A percentile compares a stretch with the other conserved stretches of the same genome.
phyloP scores from a whole-genome alignment of 1,140 invertebrate genomes.

The Caenorhabditis tropicalis region DNA sequence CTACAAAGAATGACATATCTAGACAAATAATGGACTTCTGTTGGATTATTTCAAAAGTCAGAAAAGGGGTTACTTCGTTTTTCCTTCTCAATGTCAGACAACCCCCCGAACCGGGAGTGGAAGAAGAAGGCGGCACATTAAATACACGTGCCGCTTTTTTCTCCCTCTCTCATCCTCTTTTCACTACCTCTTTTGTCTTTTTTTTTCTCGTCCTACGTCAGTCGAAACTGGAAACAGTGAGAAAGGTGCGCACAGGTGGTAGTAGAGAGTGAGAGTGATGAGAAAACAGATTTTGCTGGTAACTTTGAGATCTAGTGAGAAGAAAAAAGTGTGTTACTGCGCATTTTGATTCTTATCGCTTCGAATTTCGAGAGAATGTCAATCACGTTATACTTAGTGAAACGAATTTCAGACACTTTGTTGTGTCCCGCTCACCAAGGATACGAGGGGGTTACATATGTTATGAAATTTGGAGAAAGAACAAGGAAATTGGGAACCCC shows the following conservation, averaged over 20 bases:
- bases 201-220: background rate
- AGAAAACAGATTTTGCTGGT: background rate
- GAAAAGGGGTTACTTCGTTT: background rate
- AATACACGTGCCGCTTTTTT: constrained; percentile 18
- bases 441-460: too few relatives aligned
- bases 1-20: background rate
- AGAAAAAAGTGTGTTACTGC: background rate
- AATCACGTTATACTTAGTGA: background rate
- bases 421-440: too few relatives aligned
- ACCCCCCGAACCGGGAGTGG: background rate
- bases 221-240: constrained; percentile 19
- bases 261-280: background rate
- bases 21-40: background rate
- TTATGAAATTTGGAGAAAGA: too few relatives aligned
- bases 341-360: background rate
- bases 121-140: constrained; percentile 22
- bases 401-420: too few relatives aligned
- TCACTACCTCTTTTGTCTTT: background rate
- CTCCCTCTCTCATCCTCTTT: background rate
- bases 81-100: constrained; percentile 25
- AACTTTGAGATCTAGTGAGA: background rate
- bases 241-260: constrained; percentile 28
- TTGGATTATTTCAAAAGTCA: too few relatives aligned
- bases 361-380: background rate
- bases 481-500: too few relatives aligned